Evolutionary conservation across 2,797 vertebrate genomes (phyloP).

Genomic region (Moxostoma hubbsi): DNA sequence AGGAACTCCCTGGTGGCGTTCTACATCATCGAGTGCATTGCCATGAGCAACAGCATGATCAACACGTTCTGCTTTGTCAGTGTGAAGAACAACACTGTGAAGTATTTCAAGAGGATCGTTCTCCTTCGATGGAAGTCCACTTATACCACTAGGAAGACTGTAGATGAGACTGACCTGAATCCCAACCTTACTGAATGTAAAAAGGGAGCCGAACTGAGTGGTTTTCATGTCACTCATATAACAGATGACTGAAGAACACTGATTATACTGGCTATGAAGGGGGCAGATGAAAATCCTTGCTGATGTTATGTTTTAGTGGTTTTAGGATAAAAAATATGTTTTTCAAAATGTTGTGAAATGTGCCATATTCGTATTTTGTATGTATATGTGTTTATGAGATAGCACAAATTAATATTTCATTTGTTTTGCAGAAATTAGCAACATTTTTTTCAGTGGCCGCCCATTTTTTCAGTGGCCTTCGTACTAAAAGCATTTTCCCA

Average conservation of each 20-base stretch:
- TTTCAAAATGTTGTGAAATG: conserved; percentile 18
- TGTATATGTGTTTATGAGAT: background rate
- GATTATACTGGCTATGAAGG: background rate
- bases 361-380: conserved; percentile 15
- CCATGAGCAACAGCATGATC: conserved; percentile 99
- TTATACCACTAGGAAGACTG: conserved; percentile 79
- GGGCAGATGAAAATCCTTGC: background rate
- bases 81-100: conserved; percentile 84
- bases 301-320: conserved; percentile 23
- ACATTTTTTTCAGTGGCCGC: background rate
- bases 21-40: conserved; percentile 93
- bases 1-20: conserved; percentile 93
- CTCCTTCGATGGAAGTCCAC: conserved; percentile 75
- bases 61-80: conserved; percentile 95
- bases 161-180: conserved; percentile 83
- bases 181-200: conserved; percentile 60
- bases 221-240: conserved; percentile 25
- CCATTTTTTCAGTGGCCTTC: too few relatives aligned
- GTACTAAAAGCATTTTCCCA: too few relatives aligned
- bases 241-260: conserved; percentile 5
- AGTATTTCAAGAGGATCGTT: conserved; percentile 53
- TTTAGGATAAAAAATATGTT: background rate
- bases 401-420: background rate
- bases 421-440: background rate
- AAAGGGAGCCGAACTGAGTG: conserved; percentile 23